A percentile compares a stretch with the other conserved stretches of the same genome.
These are phyloP conservation scores for Samia ricini DNA, from an alignment of 1,140 invertebrate genomes.

Conservation along the genomic window DNA sequence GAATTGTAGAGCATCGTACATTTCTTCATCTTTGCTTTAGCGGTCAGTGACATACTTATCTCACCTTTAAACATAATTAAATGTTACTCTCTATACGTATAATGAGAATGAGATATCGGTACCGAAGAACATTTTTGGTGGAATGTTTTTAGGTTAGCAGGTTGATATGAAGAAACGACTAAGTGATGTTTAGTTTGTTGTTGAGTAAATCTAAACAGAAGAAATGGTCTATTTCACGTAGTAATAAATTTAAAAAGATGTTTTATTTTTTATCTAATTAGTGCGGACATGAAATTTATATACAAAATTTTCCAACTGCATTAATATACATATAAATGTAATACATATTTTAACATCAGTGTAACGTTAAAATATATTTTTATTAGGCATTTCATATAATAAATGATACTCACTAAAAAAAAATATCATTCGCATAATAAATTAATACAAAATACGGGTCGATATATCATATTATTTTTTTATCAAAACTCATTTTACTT, in stretches of 20 bases:
- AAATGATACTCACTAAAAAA: no score
- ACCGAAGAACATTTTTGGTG: background rate
- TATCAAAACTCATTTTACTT: no score
- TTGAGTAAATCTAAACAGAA: background rate
- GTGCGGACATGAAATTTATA: background rate
- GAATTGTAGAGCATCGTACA: conserved; percentile 6
- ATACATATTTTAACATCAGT: no score
- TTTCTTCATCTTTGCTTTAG: conserved; percentile 7
- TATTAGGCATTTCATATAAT: no score
- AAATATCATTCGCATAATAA: no score
- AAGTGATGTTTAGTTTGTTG: background rate
- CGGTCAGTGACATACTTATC: conserved; percentile 1
- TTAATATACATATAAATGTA: no score
- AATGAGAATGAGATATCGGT: background rate
- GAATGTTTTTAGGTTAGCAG: background rate
- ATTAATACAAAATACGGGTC: no score
- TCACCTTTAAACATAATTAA: background rate
- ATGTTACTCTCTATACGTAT: background rate
- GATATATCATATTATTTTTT: no score
- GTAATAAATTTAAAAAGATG: background rate
- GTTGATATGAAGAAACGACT: background rate
- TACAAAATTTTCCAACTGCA: background rate
- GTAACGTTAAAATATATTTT: no score
- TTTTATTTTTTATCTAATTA: background rate
- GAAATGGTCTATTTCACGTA: background rate